Conservation (phyloP, 2,888 invertebrate species). For the Lithosia quadra region DNA sequence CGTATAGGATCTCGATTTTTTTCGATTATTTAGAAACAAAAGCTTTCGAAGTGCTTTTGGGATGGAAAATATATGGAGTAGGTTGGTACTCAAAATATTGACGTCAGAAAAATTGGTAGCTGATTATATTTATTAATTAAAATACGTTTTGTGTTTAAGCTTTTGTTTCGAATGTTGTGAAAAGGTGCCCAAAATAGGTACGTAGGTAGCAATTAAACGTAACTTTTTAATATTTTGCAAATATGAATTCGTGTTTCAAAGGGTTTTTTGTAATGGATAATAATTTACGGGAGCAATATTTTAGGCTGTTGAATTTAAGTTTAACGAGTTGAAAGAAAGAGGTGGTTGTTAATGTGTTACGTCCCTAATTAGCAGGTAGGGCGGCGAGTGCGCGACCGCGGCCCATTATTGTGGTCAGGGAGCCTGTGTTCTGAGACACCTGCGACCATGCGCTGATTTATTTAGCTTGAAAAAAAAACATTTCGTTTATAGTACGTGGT, state of each 20-base stretch:
- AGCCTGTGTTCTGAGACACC: constrained; percentile 52
- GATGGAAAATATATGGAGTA: constrained; percentile 52
- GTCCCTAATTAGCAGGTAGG: constrained; percentile 58
- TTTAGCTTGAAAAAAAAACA: constrained; percentile 6
- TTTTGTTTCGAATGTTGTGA: constrained; percentile 37
- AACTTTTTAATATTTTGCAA: constrained; percentile 34
- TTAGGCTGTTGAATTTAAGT: constrained; percentile 42
- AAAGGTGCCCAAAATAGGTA: constrained; percentile 28
- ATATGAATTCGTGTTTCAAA: constrained; percentile 19
- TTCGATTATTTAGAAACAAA: constrained; percentile 65
- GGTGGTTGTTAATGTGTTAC: constrained; percentile 50
- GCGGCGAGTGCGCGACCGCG: constrained; percentile 42
- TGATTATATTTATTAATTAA: constrained; percentile 44
- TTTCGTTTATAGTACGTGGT: neutral
- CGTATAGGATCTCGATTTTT: constrained; percentile 70
- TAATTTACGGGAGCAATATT: constrained; percentile 31
- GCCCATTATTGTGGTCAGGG: constrained; percentile 56
- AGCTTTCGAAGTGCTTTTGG: constrained; percentile 40
- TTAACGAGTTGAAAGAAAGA: constrained; percentile 54
- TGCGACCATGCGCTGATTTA: constrained; percentile 40
- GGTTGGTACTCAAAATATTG: constrained; percentile 27
- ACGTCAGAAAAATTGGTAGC: constrained; percentile 35
- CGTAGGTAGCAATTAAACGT: constrained; percentile 29
- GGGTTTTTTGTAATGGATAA: constrained; percentile 25
- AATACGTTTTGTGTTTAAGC: constrained; percentile 38